Evolutionary conservation across 1,140 invertebrate species (phyloP), one percentile per base, ranked within the genome.

Genomic region (Chymomyza costata): DNA sequence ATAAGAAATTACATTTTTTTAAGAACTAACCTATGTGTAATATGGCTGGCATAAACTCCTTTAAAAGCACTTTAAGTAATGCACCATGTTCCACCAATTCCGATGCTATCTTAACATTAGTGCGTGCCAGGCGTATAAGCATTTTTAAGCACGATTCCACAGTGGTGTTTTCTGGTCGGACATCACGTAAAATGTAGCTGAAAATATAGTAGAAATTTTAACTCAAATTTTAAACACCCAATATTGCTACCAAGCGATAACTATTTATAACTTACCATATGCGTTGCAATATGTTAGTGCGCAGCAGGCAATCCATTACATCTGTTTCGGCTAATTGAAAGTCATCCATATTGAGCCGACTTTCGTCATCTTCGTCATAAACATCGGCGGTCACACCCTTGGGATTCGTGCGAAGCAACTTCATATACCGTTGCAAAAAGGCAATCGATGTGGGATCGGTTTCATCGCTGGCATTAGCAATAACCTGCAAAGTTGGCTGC

Each of bases 241-340:
- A 15, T 3, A 8, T 8, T 13, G 11, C 6, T 14, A 16, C 0
- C 0, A 16, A 0, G 11, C 38, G 86, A n/a, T n/a, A 39, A 51
- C 7, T 18, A 28, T 7, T 6, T 15, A 8, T 18, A n/a, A 25
- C 61, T 64, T 83, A 93, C 89, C 86, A 90, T 25, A 92, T 89
- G 82, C 91, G 88, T 45, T 90, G 86, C 30, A 95, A 80, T 59
- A 97, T 89, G 82, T 95, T 91, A 45, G 94, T 94, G 61, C 94
- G 88, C 6, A 94, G 65, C 13, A 94, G 84, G 43, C 91, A 92
- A 81, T 91, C 88, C 19, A 94, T 88, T 1, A 94, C 85, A 87
- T 95, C 92, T 11, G 91, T 87, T 86, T 93, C 93, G 6, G 92
- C 90, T 37, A 97, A 84, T 81, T 96, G 92, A 78, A 92, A 91